These are phyloP conservation scores for Drosophila helvetica DNA, from an alignment of 2,888 invertebrate species.

Conservation along the genomic window DNA sequence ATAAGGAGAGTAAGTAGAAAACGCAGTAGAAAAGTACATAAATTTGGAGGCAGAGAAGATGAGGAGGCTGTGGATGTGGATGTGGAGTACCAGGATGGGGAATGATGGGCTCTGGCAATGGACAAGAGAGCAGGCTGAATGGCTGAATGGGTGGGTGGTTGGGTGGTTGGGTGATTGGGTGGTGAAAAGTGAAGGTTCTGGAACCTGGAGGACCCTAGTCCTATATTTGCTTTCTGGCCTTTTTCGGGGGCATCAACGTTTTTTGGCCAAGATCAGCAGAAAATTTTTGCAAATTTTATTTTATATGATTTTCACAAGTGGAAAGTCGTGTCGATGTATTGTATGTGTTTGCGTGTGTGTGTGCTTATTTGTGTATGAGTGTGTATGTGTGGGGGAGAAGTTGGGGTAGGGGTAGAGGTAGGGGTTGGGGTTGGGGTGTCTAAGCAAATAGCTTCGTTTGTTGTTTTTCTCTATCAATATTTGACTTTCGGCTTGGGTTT, in stretches of 20 bases:
- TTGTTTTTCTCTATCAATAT: conserved; percentile 77
- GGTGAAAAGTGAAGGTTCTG: background rate
- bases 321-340: conserved; percentile 69
- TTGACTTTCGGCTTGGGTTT: conserved; percentile 73
- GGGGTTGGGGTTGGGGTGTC: conserved; percentile 34
- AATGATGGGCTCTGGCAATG: background rate
- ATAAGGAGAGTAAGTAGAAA: background rate
- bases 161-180: conserved; percentile 1
- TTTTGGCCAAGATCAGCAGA: conserved; percentile 77
- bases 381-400: conserved; percentile 31
- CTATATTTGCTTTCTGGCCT: conserved; percentile 70
- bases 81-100: background rate
- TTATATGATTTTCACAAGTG: conserved; percentile 79
- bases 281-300: conserved; percentile 80
- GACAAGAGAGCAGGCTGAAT: background rate
- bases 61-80: background rate
- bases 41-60: background rate
- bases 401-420: conserved; percentile 43
- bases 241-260: conserved; percentile 59
- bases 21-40: background rate
- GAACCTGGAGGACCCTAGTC: conserved; percentile 9
- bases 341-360: background rate
- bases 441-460: conserved; percentile 79
- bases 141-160: background rate
- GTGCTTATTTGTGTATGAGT: conserved; percentile 21